phyloP scores from a whole-genome alignment of 2,797 vertebrate species.

The Natrix natrix region DNA sequence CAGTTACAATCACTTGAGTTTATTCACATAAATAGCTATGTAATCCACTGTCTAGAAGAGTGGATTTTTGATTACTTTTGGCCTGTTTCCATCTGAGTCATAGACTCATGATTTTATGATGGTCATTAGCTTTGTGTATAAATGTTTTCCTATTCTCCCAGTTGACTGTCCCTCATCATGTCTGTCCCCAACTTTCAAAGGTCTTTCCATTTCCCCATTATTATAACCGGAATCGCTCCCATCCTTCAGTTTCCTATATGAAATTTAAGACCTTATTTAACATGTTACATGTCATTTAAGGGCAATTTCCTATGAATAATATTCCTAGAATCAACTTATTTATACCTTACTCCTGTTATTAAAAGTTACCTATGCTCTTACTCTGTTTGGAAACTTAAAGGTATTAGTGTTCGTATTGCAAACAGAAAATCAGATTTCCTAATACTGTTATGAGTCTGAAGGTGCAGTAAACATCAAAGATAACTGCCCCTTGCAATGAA shows the following conservation, averaged over 20 bases:
- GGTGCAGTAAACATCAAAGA: neutral
- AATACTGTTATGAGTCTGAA: neutral
- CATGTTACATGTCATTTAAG: neutral
- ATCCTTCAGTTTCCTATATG: neutral
- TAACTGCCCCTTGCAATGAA: neutral
- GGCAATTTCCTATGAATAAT: neutral
- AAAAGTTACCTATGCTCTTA: neutral
- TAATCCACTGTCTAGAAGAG: neutral
- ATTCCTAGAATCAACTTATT: neutral
- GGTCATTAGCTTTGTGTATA: neutral
- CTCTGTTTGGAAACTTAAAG: neutral
- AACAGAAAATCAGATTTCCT: neutral
- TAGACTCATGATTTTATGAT: neutral
- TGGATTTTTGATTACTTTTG: neutral
- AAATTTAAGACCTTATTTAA: neutral
- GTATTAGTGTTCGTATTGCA: neutral
- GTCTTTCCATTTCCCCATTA: neutral
- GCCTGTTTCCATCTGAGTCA: neutral
- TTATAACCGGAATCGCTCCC: neutral
- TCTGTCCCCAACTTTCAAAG: neutral
- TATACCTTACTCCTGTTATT: neutral
- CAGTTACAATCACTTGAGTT: constrained; percentile 28
- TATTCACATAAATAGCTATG: constrained; percentile 1
- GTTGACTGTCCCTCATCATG: neutral
- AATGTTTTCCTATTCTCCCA: neutral